phyloP scores from a whole-genome alignment of 2,797 vertebrate species.

The Echeneis naucrates region DNA sequence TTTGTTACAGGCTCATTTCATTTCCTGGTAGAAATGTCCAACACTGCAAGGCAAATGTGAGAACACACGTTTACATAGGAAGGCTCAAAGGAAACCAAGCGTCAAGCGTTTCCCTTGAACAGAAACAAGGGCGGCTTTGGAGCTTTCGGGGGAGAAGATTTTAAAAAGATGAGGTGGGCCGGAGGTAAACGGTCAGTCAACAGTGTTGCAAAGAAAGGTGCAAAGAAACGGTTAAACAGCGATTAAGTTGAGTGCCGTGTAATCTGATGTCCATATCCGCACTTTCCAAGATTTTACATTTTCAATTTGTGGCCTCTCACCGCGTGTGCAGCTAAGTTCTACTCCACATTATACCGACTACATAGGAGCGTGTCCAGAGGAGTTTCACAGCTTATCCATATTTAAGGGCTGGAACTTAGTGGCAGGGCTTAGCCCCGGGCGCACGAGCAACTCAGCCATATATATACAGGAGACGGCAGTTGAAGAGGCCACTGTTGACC shows the following conservation, averaged over 20 bases:
- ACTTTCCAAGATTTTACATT: slow-evolving; percentile 53
- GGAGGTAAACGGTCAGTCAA: slow-evolving; percentile 37
- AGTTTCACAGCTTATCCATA: slow-evolving; percentile 81
- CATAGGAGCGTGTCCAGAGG: slow-evolving; percentile 77
- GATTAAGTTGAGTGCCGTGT: slow-evolving; percentile 3
- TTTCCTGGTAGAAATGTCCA: slow-evolving; percentile 76
- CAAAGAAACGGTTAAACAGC: slow-evolving; percentile 15
- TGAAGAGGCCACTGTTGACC: slow-evolving; percentile 74
- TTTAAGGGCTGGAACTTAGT: slow-evolving; percentile 77
- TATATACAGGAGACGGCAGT: slow-evolving; percentile 71
- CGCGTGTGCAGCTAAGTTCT: slow-evolving; percentile 56
- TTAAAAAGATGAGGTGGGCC: slow-evolving; percentile 4
- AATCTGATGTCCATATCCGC: slow-evolving; percentile 12
- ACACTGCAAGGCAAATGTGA: slow-evolving; percentile 72
- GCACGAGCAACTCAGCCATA: slow-evolving; percentile 64
- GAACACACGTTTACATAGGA: slow-evolving; percentile 72
- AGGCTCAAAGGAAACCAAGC: slow-evolving; percentile 72
- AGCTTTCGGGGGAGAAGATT: slow-evolving; percentile 23
- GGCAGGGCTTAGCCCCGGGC: slow-evolving; percentile 75
- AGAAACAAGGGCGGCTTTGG: slow-evolving; percentile 66
- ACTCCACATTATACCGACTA: slow-evolving; percentile 69
- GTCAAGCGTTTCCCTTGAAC: slow-evolving; percentile 54
- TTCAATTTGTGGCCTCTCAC: slow-evolving; percentile 34
- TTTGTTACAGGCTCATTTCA: slow-evolving; percentile 81
- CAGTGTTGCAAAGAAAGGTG: slow-evolving; percentile 39